Evolutionary conservation across 2,888 invertebrate species (phyloP).

Genomic region (Seira ritae): DNA sequence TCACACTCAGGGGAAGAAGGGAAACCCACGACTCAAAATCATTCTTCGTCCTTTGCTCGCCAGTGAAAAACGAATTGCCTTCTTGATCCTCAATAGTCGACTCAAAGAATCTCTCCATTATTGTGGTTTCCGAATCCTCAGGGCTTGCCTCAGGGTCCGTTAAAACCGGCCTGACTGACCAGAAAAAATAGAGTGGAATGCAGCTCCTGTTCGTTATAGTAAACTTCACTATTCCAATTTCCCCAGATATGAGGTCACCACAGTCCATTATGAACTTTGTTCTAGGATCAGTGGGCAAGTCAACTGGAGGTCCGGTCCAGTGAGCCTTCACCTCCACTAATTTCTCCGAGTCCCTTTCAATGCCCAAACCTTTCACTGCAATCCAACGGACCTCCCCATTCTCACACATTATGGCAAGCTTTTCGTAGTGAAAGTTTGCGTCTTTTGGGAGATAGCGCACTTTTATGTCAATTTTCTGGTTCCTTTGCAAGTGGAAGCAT

Average conservation of each 20-base stretch:
- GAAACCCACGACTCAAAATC: neutral
- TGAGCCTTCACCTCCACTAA: slow-evolving; percentile 45
- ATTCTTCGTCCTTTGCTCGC: neutral
- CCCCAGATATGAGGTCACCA: slow-evolving; percentile 62
- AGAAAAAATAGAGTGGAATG: slow-evolving; percentile 65
- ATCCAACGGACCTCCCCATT: slow-evolving; percentile 70
- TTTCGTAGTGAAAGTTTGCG: slow-evolving; percentile 54
- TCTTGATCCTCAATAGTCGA: slow-evolving; percentile 35
- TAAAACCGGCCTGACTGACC: slow-evolving; percentile 58
- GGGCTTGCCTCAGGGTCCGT: neutral
- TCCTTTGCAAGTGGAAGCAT: slow-evolving; percentile 60
- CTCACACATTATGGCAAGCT: slow-evolving; percentile 69
- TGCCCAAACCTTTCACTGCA: slow-evolving; percentile 63
- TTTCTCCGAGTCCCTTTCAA: slow-evolving; percentile 43
- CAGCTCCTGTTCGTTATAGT: slow-evolving; percentile 65
- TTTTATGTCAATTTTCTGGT: slow-evolving; percentile 59
- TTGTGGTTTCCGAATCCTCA: slow-evolving; percentile 10
- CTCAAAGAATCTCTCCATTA: slow-evolving; percentile 37
- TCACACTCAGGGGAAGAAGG: slow-evolving; percentile 32
- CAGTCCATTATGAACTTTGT: slow-evolving; percentile 55
- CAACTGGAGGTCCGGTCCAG: slow-evolving; percentile 57
- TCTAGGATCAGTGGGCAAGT: slow-evolving; percentile 57
- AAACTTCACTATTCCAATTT: slow-evolving; percentile 35
- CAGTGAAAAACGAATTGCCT: slow-evolving; percentile 8
- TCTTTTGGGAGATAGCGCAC: slow-evolving; percentile 53